Conservation (phyloP, 2,888 invertebrate genomes). For the Sphinx pinastri region DNA sequence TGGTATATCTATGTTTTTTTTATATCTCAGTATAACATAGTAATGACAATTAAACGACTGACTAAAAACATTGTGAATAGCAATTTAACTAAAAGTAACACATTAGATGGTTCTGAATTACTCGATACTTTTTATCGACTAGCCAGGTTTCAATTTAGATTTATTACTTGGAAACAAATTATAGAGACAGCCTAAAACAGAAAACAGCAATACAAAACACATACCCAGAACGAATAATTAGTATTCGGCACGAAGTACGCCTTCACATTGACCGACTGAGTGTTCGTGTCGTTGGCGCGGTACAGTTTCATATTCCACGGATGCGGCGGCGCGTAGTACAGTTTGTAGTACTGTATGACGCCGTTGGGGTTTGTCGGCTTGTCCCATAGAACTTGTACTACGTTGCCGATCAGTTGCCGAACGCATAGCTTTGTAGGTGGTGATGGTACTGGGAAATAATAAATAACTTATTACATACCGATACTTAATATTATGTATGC, state of each 20-base stretch:
- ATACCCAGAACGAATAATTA: slow-evolving; percentile 90
- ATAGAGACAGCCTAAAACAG: too few species aligned
- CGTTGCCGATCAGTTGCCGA: slow-evolving; percentile 84
- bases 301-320: slow-evolving; percentile 79
- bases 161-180: too few species aligned
- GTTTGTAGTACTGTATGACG: slow-evolving; percentile 84
- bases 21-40: too few species aligned
- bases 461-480: neutral
- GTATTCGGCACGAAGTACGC: slow-evolving; percentile 80
- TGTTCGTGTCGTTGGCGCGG: slow-evolving; percentile 59
- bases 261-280: slow-evolving; percentile 76
- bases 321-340: slow-evolving; percentile 86
- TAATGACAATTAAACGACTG: too few species aligned
- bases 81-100: too few species aligned
- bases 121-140: too few species aligned
- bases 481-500: too few species aligned
- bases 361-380: slow-evolving; percentile 87
- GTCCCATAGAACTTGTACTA: slow-evolving; percentile 88
- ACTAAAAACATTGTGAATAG: too few species aligned
- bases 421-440: slow-evolving; percentile 87
- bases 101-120: too few species aligned
- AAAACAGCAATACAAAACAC: slow-evolving; percentile 39
- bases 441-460: slow-evolving; percentile 81
- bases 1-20: too few species aligned
- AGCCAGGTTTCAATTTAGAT: too few species aligned